Base-by-base conservation (phyloP, 2,888 invertebrate species). In the Drosophila lutescens region DNA sequence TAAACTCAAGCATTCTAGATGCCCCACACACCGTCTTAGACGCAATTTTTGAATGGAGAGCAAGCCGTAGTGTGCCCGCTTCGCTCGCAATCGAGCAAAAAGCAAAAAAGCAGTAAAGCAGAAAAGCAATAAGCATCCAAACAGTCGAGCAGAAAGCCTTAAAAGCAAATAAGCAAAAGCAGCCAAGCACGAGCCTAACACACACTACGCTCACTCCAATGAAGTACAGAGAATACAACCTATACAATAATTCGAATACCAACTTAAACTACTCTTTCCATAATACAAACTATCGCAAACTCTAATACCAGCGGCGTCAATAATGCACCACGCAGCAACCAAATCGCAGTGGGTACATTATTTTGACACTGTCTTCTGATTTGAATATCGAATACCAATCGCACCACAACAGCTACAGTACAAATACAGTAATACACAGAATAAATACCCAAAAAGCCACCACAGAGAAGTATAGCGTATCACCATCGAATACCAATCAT, bases 361-460 rank as follows among this genome's bases (percentile, higher is more conserved):
- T 92, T 92, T 92, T 92, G 92, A 92, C 92, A 92, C 92, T 92
- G 92, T 92, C 92, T 92, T 92, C 92, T 92, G 92, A 92, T 92
- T 92, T 92, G 92, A 81, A 90, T 91, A 91, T 89, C 86, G 78
- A 83, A 78, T 81, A 76, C 71, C 71, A 71, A 70, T 73, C 70
- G 76, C 75, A 77, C 62, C 72, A 74, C 70, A 61, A 74, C 78
- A 71, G 79, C 74, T 75, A 84, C 69, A 82, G 78, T 74, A 71
- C 78, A 80, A 69, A 63, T 61, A 72, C 74, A 84, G 61, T 55
- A 66, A 61, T 54, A 80, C 74, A 88, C 74, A 86, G 73, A 72
- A 77, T 73, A 82, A 77, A 47, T 49, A 61, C 34, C 59, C 40
- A 56, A 43, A 58, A 43, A 47, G 53, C 51, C 79, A 78, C 66